phyloP scores from a whole-genome alignment of 2,888 invertebrate species.

The Nephrotoma flavescens region DNA sequence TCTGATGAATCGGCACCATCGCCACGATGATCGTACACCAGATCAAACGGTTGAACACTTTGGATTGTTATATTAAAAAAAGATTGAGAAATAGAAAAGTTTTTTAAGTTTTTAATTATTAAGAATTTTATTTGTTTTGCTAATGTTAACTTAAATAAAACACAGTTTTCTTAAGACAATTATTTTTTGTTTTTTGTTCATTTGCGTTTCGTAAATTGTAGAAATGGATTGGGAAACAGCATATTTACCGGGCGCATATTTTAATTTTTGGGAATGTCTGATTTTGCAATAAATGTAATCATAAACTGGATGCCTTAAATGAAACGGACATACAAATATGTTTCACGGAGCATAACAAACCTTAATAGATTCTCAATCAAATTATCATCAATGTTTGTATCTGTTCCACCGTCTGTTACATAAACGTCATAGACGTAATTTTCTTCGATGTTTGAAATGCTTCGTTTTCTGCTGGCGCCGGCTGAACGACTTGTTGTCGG shows the following conservation, averaged over 20 bases:
- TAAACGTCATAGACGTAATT: slow-evolving; percentile 50
- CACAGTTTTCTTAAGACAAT: background rate
- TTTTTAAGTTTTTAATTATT: background rate
- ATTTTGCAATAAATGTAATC: background rate
- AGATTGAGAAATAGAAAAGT: background rate
- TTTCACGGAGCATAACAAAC: slow-evolving; percentile 22
- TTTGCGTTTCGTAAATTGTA: background rate
- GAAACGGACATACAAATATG: background rate
- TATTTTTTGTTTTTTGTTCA: background rate
- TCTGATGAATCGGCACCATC: slow-evolving; percentile 25
- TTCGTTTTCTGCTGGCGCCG: background rate
- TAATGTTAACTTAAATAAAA: background rate
- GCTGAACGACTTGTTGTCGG: slow-evolving; percentile 16
- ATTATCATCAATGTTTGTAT: slow-evolving; percentile 25
- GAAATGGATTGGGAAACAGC: background rate
- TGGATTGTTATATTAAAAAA: background rate
- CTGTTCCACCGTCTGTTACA: slow-evolving; percentile 37
- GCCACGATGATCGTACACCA: slow-evolving; percentile 24
- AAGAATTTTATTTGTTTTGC: background rate
- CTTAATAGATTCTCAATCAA: slow-evolving; percentile 23
- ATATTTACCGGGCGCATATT: background rate
- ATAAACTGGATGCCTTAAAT: background rate
- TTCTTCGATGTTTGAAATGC: slow-evolving; percentile 13
- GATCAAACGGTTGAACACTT: slow-evolving; percentile 23
- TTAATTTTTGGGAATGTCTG: background rate